These are phyloP conservation scores for Phenganax subtilis DNA, from an alignment of 92 coral and sea anemone species.

Conservation along the genomic window DNA sequence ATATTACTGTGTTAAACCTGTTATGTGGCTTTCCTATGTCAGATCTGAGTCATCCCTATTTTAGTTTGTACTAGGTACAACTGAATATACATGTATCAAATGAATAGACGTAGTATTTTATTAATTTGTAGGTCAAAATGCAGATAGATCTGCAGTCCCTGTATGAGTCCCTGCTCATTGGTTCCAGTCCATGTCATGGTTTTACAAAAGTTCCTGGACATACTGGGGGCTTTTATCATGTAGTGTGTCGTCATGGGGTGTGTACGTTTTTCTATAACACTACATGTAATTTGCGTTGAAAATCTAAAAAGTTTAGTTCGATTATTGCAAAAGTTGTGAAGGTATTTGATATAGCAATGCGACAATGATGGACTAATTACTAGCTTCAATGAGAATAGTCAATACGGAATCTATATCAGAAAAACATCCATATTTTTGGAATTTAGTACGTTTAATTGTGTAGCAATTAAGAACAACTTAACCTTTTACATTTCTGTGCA, in stretches of 20 bases:
- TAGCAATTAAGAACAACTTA: background rate
- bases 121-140: conserved; percentile 1
- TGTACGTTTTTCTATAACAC: background rate
- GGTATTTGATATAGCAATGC: too few species aligned
- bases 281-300: background rate
- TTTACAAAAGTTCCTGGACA: conserved; percentile 38
- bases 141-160: conserved; percentile 24
- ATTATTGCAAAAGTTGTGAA: too few species aligned
- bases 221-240: conserved; percentile 47
- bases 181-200: conserved; percentile 49
- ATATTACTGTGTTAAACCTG: too few species aligned
- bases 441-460: too few species aligned
- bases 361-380: too few species aligned
- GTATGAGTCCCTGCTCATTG: conserved; percentile 41
- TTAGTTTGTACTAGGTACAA: background rate
- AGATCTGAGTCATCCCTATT: background rate
- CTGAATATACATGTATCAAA: too few species aligned
- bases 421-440: too few species aligned
- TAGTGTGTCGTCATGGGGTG: conserved; percentile 49
- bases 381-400: too few species aligned
- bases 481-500: too few species aligned
- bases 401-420: too few species aligned
- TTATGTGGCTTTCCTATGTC: too few species aligned
- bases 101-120: background rate
- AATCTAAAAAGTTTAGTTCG: too few species aligned